Conservation (phyloP, 2,888 invertebrate genomes). For the Hermodice carunculata region DNA sequence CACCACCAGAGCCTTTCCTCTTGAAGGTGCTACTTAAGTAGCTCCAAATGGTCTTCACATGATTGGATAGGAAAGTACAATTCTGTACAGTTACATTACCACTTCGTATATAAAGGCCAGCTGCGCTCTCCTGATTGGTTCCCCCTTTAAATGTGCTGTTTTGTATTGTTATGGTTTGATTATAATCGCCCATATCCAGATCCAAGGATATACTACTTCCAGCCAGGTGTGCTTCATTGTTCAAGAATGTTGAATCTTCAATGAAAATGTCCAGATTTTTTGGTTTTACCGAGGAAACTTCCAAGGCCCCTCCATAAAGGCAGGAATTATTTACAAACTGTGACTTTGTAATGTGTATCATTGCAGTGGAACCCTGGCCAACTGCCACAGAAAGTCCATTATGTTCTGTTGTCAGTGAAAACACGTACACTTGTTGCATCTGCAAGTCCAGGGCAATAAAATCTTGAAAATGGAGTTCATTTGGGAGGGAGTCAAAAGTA, state of each 20-base stretch:
- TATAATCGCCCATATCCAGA: not conserved
- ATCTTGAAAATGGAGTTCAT: too few species aligned
- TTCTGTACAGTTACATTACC: constrained; percentile 2
- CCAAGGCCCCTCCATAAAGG: not conserved
- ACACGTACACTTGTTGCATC: too few species aligned
- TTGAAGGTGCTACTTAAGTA: not conserved
- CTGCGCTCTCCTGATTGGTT: constrained; percentile 19
- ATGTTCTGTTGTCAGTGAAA: too few species aligned
- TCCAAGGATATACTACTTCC: constrained; percentile 8
- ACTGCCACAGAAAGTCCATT: too few species aligned
- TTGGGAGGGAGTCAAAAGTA: too few species aligned
- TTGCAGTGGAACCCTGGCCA: too few species aligned
- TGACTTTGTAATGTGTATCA: too few species aligned
- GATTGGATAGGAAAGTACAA: not conserved
- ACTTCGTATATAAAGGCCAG: constrained; percentile 6
- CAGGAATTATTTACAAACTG: not conserved
- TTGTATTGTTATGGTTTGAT: too few species aligned
- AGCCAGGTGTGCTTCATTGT: not conserved
- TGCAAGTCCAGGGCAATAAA: too few species aligned
- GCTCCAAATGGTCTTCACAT: not conserved
- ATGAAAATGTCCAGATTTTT: not conserved
- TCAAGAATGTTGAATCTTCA: not conserved
- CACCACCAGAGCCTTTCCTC: constrained; percentile 16
- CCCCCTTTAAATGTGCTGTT: too few species aligned
- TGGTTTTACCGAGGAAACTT: not conserved